These are phyloP conservation scores for Myanophis thanlyinensis DNA, from an alignment of 2,113 vertebrate species.

Conservation along the genomic window DNA sequence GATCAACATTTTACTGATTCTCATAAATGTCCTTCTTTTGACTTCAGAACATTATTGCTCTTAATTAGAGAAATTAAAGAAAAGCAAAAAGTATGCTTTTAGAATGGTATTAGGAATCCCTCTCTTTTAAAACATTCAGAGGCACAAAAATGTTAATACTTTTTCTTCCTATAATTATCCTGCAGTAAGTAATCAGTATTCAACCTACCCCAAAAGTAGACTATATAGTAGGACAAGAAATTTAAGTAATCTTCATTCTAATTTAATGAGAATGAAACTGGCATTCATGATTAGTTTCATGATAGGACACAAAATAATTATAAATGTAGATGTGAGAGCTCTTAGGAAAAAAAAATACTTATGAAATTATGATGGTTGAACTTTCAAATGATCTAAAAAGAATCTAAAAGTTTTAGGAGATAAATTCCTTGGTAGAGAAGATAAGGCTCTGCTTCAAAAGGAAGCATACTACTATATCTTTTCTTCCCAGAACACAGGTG, in stretches of 20 bases:
- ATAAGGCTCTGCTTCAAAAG: constrained; percentile 42
- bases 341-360: constrained; percentile 10
- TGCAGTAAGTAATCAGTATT: not conserved
- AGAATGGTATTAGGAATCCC: not conserved
- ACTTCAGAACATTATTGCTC: not conserved
- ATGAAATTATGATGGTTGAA: constrained; percentile 15
- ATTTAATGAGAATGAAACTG: not conserved
- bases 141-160: not conserved
- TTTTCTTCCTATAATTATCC: not conserved
- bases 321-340: not conserved
- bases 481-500: constrained; percentile 52
- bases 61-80: not conserved
- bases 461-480: constrained; percentile 34
- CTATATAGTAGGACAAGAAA: not conserved
- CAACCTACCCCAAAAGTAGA: not conserved
- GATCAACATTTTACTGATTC: not conserved
- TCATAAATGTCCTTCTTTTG: not conserved
- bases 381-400: not conserved
- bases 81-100: not conserved
- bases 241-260: rapidly evolving
- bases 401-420: not conserved
- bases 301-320: not conserved
- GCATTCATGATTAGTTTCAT: not conserved
- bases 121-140: not conserved
- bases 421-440: constrained; percentile 42